phyloP scores from a whole-genome alignment of 2,888 invertebrate genomes.

The Nycteola revayana region DNA sequence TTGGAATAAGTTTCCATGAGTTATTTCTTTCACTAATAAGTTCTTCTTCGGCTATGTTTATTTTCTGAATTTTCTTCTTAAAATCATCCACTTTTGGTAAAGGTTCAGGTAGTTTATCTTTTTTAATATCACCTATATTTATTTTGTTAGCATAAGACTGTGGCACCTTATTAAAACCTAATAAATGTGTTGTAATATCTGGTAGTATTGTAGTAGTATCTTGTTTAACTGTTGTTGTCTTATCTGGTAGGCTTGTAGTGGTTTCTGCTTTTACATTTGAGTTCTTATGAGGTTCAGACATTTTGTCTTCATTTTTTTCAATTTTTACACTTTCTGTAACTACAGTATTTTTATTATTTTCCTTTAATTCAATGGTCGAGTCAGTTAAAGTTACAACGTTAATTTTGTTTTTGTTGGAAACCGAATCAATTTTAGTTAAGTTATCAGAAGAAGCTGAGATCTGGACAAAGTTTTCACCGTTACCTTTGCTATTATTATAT shows the following conservation, averaged over 20 bases:
- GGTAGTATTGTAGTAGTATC: conserved; percentile 12
- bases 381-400: conserved; percentile 2
- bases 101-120: conserved; percentile 36
- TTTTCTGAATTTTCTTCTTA: conserved; percentile 74
- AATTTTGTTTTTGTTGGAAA: conserved; percentile 8
- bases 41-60: conserved; percentile 72
- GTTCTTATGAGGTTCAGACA: too few relatives aligned
- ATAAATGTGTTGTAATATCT: conserved; percentile 5
- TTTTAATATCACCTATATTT: conserved; percentile 28
- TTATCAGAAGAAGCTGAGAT: conserved; percentile 31
- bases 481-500: conserved; percentile 19
- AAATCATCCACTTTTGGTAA: conserved; percentile 69
- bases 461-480: conserved; percentile 32
- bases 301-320: conserved; percentile 10
- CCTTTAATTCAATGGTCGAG: conserved; percentile 5
- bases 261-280: conserved; percentile 9
- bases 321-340: conserved; percentile 14
- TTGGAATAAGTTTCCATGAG: conserved; percentile 83
- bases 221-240: conserved; percentile 1
- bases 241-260: conserved; percentile 2
- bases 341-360: conserved; percentile 5
- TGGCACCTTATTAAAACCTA: conserved; percentile 16
- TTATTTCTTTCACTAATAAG: conserved; percentile 60
- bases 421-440: conserved; percentile 14
- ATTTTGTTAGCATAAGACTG: conserved; percentile 33